Base-by-base conservation (phyloP, 1,140 invertebrate species). In the Temnothorax curvispinosus region DNA sequence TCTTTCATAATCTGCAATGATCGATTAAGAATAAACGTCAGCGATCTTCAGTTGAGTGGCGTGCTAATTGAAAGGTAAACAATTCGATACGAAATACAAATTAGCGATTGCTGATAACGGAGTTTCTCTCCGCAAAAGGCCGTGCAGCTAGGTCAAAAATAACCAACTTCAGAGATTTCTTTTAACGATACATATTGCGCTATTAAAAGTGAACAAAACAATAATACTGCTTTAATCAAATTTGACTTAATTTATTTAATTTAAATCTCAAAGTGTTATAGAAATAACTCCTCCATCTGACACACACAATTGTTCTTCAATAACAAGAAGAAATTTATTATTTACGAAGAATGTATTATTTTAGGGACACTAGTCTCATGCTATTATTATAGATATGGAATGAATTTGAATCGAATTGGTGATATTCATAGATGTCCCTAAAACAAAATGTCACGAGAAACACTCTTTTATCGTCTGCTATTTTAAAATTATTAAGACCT, bases 11-110 rank as follows among this genome's bases (percentile, higher is more conserved):
- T 50, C 54, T 27, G 11, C 11, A 8, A 35, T 38, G 41, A 75
- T 75, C 69, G 80, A 50, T 60, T 60, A 71, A 74, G 54, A 38
- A 58, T 75, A 84, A 84, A 60, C 56, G 54, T 27, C 54, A 21
- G 27, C 7, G 21, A 58, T 84, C 27, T 75, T 27, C 27, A 47
- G 5, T n/a, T 5, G 41, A 84, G 54, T 74, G 69, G 54, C n/a
- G 41, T 38, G 44, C 47, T 84, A 84, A 84, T 84, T 84, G 56
- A 84, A 84, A 47, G 32, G 41, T 62, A 84, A 84, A 75, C 41
- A 32, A 84, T 75, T 47, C 32, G 13, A 84, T 38, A 32, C 18
- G 0, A 58, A 75, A 58, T 35, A 74, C 11, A 82, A 74, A 58
- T 58, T 58, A 44, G 27, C 67, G 41, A 47, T 50, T 35, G 27